phyloP scores from a whole-genome alignment of 1,140 invertebrate genomes.

The Drosophila miranda region DNA sequence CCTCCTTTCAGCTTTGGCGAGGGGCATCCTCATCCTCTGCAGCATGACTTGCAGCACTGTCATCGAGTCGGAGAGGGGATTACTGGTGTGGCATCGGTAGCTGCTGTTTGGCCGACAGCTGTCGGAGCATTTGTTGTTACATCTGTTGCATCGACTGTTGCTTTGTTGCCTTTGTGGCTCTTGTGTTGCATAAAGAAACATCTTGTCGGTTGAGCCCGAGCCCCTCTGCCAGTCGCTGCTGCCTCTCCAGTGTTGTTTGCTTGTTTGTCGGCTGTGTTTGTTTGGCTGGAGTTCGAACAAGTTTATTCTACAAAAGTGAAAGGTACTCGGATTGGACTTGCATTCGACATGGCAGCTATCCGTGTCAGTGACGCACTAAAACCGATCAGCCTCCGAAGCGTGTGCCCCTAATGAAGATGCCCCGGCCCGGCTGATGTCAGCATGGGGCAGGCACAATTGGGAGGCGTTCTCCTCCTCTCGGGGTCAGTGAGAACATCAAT shows the following conservation, averaged over 20 bases:
- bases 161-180: slow-evolving; percentile 22
- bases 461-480: not conserved
- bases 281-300: slow-evolving; percentile 55
- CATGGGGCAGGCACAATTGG: slow-evolving; percentile 7
- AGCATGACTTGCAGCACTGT: slow-evolving; percentile 52
- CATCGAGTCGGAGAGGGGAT: not conserved
- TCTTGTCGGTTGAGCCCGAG: slow-evolving; percentile 33
- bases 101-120: slow-evolving; percentile 57
- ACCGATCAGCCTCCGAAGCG: slow-evolving; percentile 18
- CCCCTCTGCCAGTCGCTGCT: slow-evolving; percentile 4
- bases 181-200: slow-evolving; percentile 69
- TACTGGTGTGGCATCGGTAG: slow-evolving; percentile 24
- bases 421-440: not conserved
- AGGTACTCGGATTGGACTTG: slow-evolving; percentile 48
- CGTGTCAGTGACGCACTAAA: slow-evolving; percentile 76
- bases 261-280: slow-evolving; percentile 40
- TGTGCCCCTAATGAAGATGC: slow-evolving; percentile 43
- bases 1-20: slow-evolving; percentile 2
- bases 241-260: slow-evolving; percentile 9
- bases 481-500: slow-evolving; percentile 14
- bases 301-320: slow-evolving; percentile 79
- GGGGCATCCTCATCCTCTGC: slow-evolving; percentile 19
- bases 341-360: slow-evolving; percentile 38
- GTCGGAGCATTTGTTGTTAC: slow-evolving; percentile 60
- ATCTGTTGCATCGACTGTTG: slow-evolving; percentile 43